These are phyloP conservation scores for Carterocephalus palaemon DNA, from an alignment of 2,888 invertebrate species.

Conservation along the genomic window DNA sequence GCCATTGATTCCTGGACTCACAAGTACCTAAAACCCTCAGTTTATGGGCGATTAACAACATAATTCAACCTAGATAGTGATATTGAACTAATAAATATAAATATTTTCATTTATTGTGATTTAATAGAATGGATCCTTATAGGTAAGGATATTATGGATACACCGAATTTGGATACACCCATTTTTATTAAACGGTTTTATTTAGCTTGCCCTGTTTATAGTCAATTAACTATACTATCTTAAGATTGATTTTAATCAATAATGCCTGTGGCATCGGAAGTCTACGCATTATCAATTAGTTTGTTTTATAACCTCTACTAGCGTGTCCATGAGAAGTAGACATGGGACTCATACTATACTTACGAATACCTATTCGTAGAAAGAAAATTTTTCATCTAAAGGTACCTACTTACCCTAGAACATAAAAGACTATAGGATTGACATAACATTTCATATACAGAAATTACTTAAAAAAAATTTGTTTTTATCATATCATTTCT, in stretches of 20 bases:
- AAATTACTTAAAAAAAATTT: too few relatives aligned
- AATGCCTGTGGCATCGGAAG: neutral
- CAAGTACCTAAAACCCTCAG: conserved; percentile 39
- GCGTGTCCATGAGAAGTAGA: too few relatives aligned
- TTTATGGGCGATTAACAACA: conserved; percentile 66
- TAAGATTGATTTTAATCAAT: too few relatives aligned
- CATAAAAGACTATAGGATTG: too few relatives aligned
- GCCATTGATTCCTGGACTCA: conserved; percentile 38
- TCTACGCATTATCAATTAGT: neutral
- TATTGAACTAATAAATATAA: conserved; percentile 66
- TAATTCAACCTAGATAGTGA: conserved; percentile 65
- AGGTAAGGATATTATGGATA: conserved; percentile 27
- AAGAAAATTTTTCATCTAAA: too few relatives aligned
- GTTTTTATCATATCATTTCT: too few relatives aligned
- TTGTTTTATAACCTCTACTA: neutral
- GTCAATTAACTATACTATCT: too few relatives aligned
- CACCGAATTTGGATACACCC: neutral
- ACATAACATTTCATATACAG: too few relatives aligned
- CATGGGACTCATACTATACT: too few relatives aligned
- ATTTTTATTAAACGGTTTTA: neutral
- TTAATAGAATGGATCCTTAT: conserved; percentile 49
- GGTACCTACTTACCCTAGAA: too few relatives aligned
- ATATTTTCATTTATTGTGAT: conserved; percentile 68
- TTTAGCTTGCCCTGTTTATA: too few relatives aligned
- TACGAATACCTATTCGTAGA: too few relatives aligned